Evolutionary conservation across 2,797 vertebrate genomes (phyloP).

Genomic region (Sylvia borin): DNA sequence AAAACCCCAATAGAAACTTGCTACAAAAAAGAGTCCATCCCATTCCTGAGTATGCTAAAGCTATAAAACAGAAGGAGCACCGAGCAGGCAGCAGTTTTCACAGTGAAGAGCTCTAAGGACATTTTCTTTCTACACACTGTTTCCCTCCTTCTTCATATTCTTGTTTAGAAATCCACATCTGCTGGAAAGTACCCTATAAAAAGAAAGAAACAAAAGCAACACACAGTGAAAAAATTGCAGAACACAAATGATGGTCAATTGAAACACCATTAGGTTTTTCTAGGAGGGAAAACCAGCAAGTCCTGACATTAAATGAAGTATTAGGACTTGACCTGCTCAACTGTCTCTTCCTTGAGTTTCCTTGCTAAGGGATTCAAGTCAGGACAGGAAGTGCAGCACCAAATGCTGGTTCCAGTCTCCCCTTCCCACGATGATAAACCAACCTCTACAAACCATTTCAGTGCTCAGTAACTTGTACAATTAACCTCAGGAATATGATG

Average conservation of each 20-base stretch:
- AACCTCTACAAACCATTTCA: background rate
- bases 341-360: background rate
- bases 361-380: background rate
- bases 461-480: background rate
- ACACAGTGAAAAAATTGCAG: background rate
- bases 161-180: conserved; percentile 99
- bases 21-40: conserved; percentile 80
- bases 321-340: background rate
- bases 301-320: background rate
- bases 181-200: conserved; percentile 94
- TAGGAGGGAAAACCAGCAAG: background rate
- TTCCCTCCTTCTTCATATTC: conserved; percentile 99
- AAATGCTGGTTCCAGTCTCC: background rate
- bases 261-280: background rate
- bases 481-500: background rate
- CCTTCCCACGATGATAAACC: background rate
- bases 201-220: background rate
- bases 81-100: conserved; percentile 56
- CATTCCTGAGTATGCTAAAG: conserved; percentile 91
- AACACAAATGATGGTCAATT: background rate
- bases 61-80: conserved; percentile 76
- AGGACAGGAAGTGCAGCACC: background rate
- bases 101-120: conserved; percentile 81
- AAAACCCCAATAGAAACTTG: conserved; percentile 74
- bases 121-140: conserved; percentile 98